Evolutionary conservation across 2,113 vertebrate genomes (phyloP).

Genomic region (Apodemus sylvaticus): DNA sequence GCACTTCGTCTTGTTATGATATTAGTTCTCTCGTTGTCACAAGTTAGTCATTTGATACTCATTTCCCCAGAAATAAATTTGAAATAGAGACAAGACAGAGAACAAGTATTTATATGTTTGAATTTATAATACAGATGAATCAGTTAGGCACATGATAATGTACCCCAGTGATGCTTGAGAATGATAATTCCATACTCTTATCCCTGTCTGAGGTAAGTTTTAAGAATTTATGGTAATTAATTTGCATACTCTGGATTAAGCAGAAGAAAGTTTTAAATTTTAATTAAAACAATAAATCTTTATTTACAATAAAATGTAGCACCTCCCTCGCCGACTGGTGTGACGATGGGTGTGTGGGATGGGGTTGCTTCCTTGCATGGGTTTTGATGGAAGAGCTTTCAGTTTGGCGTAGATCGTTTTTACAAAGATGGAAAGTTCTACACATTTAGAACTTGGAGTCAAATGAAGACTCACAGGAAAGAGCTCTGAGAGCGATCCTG

Average conservation of each 20-base stretch:
- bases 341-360: neutral
- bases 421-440: conserved; percentile 7
- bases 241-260: neutral
- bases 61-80: conserved; percentile 38
- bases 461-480: neutral
- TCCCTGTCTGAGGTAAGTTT: neutral
- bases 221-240: conserved; percentile 6
- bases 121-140: neutral
- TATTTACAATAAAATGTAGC: neutral
- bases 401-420: neutral
- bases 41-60: conserved; percentile 6
- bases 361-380: neutral
- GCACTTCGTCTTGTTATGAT: neutral
- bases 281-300: neutral
- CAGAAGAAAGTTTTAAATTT: neutral
- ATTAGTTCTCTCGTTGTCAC: neutral
- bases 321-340: neutral
- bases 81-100: neutral
- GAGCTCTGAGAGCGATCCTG: neutral
- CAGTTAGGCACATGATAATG: conserved; percentile 13
- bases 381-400: neutral
- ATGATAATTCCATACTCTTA: neutral
- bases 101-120: conserved; percentile 19
- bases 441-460: neutral
- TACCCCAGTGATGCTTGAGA: neutral